phyloP scores from a whole-genome alignment of 2,797 vertebrate genomes.

The Falco peregrinus region DNA sequence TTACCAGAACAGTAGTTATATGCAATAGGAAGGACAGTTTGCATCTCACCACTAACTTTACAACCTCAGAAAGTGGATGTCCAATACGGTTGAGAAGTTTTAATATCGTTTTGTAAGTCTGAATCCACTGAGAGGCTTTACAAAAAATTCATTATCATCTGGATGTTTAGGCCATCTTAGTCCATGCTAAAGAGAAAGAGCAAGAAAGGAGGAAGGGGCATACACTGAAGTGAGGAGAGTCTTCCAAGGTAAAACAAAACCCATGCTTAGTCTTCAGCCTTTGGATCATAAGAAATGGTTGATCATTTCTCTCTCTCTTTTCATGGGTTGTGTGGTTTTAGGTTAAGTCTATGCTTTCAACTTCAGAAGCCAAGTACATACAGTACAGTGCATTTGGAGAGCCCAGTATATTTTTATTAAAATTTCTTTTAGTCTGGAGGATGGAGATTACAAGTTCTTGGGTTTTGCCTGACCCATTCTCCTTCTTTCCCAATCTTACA shows the following conservation, averaged over 20 bases:
- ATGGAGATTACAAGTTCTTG: not conserved
- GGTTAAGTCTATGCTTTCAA: not conserved
- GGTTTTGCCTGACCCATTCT: not conserved
- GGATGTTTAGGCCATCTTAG: not conserved
- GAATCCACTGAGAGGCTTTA: not conserved
- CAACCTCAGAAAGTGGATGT: not conserved
- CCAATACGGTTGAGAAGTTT: not conserved
- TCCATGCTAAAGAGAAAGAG: not conserved
- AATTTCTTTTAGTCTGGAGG: not conserved
- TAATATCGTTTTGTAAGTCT: not conserved
- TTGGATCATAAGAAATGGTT: not conserved
- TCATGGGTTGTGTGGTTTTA: not conserved
- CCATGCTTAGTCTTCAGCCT: not conserved
- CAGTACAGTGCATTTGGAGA: not conserved
- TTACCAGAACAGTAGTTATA: not conserved
- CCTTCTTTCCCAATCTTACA: not conserved
- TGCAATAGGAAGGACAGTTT: not conserved
- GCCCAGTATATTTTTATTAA: not conserved
- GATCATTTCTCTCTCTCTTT: not conserved
- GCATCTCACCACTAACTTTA: not conserved
- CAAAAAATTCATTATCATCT: not conserved
- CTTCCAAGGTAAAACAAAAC: not conserved
- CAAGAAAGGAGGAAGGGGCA: not conserved
- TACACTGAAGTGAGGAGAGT: not conserved
- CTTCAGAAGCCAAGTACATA: not conserved